A percentile compares a stretch with the other conserved stretches of the same genome.
Evolutionary conservation across 1,140 invertebrate species (phyloP).

Genomic region (Batillaria attramentaria): DNA sequence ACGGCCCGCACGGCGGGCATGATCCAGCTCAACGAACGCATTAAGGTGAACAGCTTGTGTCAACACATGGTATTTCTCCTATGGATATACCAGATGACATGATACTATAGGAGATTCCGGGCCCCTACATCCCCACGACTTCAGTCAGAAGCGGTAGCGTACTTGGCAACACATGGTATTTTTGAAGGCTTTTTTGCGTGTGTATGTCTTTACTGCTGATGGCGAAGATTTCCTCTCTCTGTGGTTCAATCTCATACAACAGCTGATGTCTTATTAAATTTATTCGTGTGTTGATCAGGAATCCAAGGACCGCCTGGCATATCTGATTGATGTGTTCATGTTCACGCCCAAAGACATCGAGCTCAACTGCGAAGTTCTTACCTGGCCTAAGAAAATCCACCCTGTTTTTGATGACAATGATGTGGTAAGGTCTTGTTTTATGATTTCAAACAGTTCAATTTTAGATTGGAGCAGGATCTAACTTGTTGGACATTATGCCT

Average conservation of each 20-base stretch:
- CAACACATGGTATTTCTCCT: too few species aligned
- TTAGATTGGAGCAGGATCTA: too few species aligned
- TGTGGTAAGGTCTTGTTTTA: constrained; percentile 62
- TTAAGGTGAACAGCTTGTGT: too few species aligned
- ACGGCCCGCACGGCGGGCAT: constrained; percentile 65
- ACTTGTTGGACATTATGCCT: too few species aligned
- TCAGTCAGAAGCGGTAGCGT: background rate
- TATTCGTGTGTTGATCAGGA: constrained; percentile 44
- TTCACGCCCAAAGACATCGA: constrained; percentile 69
- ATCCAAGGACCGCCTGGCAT: constrained; percentile 65
- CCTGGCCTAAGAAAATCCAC: constrained; percentile 70
- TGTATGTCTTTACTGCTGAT: background rate
- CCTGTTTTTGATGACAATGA: constrained; percentile 71
- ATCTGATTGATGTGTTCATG: constrained; percentile 69
- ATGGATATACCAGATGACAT: too few species aligned
- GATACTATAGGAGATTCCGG: too few species aligned
- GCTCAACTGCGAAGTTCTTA: constrained; percentile 69
- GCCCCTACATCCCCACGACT: too few species aligned
- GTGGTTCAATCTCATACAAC: background rate
- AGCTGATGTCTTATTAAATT: background rate
- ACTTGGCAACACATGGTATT: background rate
- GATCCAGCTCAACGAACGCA: constrained; percentile 64
- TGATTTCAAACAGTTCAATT: too few species aligned
- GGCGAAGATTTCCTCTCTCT: background rate
- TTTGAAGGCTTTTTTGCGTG: background rate